phyloP scores from a whole-genome alignment of 2,797 vertebrate genomes.

The Hemitrygon akajei region DNA sequence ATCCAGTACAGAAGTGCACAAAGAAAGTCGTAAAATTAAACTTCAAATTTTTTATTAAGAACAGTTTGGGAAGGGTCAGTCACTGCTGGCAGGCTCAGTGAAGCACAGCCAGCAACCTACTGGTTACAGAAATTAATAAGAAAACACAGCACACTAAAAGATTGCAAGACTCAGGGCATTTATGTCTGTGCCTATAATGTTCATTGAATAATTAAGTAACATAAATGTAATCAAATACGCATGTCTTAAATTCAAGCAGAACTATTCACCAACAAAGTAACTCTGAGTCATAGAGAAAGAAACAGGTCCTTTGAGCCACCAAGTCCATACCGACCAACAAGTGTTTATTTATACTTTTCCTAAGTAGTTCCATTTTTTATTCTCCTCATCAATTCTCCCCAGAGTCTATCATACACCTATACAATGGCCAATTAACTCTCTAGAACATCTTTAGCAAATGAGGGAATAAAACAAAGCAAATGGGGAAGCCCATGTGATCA shows the following conservation, averaged over 20 bases:
- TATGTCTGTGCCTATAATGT: neutral
- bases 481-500: too few relatives aligned
- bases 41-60: neutral
- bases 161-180: neutral
- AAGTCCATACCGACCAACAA: too few relatives aligned
- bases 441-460: too few relatives aligned
- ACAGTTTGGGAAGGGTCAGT: neutral
- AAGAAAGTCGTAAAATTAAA: conserved; percentile 17
- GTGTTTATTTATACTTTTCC: too few relatives aligned
- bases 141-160: neutral
- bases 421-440: too few relatives aligned
- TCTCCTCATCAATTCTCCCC: too few relatives aligned
- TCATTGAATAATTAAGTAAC: neutral
- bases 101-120: neutral
- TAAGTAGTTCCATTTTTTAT: too few relatives aligned
- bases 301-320: too few relatives aligned
- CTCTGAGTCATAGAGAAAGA: too few relatives aligned
- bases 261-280: neutral
- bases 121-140: neutral
- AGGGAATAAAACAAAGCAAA: too few relatives aligned
- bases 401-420: too few relatives aligned
- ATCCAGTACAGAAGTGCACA: neutral
- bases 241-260: neutral
- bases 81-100: neutral
- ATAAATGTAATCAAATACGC: neutral